phyloP scores from a whole-genome alignment of 1,140 invertebrate genomes.

The Drosophila neocordata region DNA sequence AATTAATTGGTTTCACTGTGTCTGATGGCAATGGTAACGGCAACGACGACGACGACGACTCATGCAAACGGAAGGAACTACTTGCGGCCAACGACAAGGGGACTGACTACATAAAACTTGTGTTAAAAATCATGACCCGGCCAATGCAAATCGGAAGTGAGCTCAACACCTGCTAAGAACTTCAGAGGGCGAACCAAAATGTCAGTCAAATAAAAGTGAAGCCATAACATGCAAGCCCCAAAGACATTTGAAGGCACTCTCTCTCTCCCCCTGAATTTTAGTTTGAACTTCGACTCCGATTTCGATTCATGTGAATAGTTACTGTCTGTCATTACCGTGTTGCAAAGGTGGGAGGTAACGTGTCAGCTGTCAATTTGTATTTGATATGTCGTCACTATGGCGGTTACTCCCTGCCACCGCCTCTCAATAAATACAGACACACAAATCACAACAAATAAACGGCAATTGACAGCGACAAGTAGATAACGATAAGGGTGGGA shows the following conservation, averaged over 20 bases:
- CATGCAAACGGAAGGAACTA: slow-evolving; percentile 71
- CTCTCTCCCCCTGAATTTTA: neutral
- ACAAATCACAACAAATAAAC: slow-evolving; percentile 78
- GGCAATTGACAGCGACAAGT: slow-evolving; percentile 77
- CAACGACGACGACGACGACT: slow-evolving; percentile 24
- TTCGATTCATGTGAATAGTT: slow-evolving; percentile 11
- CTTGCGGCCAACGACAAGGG: slow-evolving; percentile 65
- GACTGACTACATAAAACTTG: slow-evolving; percentile 48
- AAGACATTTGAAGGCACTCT: neutral
- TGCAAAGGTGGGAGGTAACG: slow-evolving; percentile 43
- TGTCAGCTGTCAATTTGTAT: slow-evolving; percentile 77
- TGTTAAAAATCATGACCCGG: slow-evolving; percentile 43
- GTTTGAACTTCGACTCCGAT: neutral
- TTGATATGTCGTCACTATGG: slow-evolving; percentile 59
- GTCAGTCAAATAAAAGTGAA: slow-evolving; percentile 22
- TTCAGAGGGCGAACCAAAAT: slow-evolving; percentile 18
- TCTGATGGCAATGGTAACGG: slow-evolving; percentile 31
- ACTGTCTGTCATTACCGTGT: slow-evolving; percentile 45
- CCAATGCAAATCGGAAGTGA: slow-evolving; percentile 69
- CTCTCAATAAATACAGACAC: slow-evolving; percentile 22
- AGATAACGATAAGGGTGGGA: slow-evolving; percentile 19
- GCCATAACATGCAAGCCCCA: slow-evolving; percentile 19
- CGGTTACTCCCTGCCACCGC: slow-evolving; percentile 25
- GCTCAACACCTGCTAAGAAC: slow-evolving; percentile 67
- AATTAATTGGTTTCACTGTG: slow-evolving; percentile 74